Percentiles rank a stretch among this genome's conserved stretches.
Evolutionary conservation across 2,797 vertebrate genomes (phyloP).

Genomic region (Etheostoma perlongum): DNA sequence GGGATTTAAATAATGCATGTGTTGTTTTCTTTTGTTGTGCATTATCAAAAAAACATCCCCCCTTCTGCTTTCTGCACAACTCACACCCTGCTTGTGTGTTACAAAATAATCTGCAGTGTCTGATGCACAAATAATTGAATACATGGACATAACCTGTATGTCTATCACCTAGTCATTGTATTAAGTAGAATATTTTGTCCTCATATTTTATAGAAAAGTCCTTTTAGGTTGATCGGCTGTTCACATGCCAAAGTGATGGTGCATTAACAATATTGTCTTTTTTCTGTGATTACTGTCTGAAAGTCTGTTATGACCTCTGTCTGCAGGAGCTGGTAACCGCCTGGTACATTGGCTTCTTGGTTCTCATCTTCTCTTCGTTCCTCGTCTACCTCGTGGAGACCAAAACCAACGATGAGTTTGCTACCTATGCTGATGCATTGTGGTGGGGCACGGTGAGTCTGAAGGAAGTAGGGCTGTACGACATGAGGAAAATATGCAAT

Average conservation of each 20-base stretch:
- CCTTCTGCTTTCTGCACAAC: too few species aligned
- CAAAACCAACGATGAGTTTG: slow-evolving; percentile 95
- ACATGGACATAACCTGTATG: not conserved
- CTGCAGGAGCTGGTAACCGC: slow-evolving; percentile 96
- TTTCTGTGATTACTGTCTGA: slow-evolving; percentile 22
- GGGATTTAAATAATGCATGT: too few species aligned
- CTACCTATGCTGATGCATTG: slow-evolving; percentile 96
- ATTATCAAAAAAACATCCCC: too few species aligned
- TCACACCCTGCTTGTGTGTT: not conserved
- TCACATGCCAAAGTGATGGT: slow-evolving; percentile 12
- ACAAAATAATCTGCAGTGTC: slow-evolving; percentile 11
- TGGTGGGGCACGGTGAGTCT: slow-evolving; percentile 99
- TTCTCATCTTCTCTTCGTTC: slow-evolving; percentile 99
- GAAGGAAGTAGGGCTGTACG: too few species aligned
- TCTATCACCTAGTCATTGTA: not conserved
- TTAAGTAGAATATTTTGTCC: slow-evolving; percentile 2
- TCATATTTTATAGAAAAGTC: slow-evolving; percentile 3
- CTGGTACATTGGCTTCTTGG: slow-evolving; percentile 99
- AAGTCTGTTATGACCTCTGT: slow-evolving; percentile 39
- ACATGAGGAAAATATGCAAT: too few species aligned
- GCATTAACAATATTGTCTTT: not conserved
- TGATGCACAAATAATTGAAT: not conserved
- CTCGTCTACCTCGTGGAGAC: slow-evolving; percentile 99
- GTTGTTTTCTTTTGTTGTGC: too few species aligned
- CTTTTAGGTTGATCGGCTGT: not conserved